Evolutionary conservation across 2,888 invertebrate species (phyloP), one percentile per base, ranked within the genome.

Genomic region (Drosophila borealis): DNA sequence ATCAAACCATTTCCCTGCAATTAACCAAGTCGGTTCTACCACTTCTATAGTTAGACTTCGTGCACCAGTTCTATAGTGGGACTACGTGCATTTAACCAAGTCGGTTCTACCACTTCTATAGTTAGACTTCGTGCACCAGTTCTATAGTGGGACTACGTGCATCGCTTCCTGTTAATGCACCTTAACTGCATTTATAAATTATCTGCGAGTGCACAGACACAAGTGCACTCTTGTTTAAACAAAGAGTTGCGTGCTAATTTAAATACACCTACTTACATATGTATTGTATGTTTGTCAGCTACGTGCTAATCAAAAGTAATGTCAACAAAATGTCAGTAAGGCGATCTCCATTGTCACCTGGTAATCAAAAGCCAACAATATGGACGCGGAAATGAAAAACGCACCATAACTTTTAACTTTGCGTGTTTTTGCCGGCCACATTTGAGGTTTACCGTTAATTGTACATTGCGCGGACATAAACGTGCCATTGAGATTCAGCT

Each of bases 361-460:
- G 19, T 29, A 59, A 17, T 64, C 17, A 61, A 44, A 49, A 29
- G 36, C 49, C 33, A 2, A 21, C 8, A 44, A 46, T 70, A 63
- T 74, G 61, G 36, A 69, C 55, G 44, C 78, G 81, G 84, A 81
- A 80, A 61, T 60, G 25, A n/a, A 49, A 70, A 57, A 39, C 14
- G 48, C 9, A n/a, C 17, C 39, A 50, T 60, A 54, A 60, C 29
- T 33, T 21, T 42, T 17, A 19, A 41, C 21, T 53, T 41, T 36
- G n/a, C 8, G 3, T 48, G 45, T 44, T 73, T 48, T 51, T 56
- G 8, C 45, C 45, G 42, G 10, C 19, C 53, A 34, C 21, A 49
- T n/a, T 21, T 19, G 54, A 42, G 63, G 14, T 46, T 55, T 51
- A 25, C 56, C 51, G 50, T 62, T 74, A 62, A 57, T 50, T 67